Base-by-base conservation (phyloP, 1,140 invertebrate species). In the Aphis craccivora region DNA sequence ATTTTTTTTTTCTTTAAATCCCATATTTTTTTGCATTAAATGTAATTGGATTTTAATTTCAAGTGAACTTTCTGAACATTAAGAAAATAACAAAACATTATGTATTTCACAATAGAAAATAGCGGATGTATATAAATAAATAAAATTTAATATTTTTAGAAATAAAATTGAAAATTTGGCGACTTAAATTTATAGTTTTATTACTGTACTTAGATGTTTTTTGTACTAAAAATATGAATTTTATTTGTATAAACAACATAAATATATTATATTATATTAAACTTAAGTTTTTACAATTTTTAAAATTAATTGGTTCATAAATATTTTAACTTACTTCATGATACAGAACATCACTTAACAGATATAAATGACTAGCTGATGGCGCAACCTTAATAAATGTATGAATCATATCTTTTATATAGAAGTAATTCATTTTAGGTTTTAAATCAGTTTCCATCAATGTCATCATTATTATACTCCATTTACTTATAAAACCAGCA, bases 301-400 rank as follows among this genome's bases (percentile, higher is more conserved):
- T 14, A 30, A 40, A 84, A 84, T 25, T 84, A 25, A 25, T 84
- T 84, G 23, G 43, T 84, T 40, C n/a, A n/a, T 67, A 22, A 67
- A 91, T 30, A 20, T 67, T 23, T 60, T 40, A n/a, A 83, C 91
- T 92, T 84, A 92, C 91, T 37, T 92, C n/a, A 37, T 37, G 11
- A 48, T 51, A 23, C 23, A 83, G 1, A 48, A 81, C 40, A 48
- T 83, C 91, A 30, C 30, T 37, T 25, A 92, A 5, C 1, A 35
- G 2, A 48, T 92, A 92, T 48, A 92, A 35, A 35, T 92, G 76
- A 83, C 30, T 37, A 23, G 91, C 45, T 23, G 91, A 40, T 51
- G 91, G 45, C 35, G 91, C 91, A 18, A 51, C 8, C 1, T 25
- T 7, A 14, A 83, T 6, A 51, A 92, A 83, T 37, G 35, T 51